Percentiles rank a stretch among this genome's conserved stretches.
These are phyloP conservation scores for Toxotes lorentzi DNA, from an alignment of 2,797 vertebrate species.

Conservation along the genomic window DNA sequence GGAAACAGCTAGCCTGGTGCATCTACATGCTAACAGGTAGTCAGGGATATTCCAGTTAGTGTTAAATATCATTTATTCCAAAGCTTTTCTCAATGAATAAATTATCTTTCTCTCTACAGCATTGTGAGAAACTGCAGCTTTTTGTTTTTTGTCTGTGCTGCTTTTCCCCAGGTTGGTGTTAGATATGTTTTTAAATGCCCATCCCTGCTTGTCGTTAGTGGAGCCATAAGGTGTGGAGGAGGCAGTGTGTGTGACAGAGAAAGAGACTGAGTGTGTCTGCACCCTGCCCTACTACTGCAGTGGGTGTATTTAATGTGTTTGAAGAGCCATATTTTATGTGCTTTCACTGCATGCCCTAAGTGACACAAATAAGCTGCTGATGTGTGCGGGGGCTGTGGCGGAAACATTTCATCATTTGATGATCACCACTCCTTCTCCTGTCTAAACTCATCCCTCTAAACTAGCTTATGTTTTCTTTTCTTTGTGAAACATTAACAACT, in stretches of 20 bases:
- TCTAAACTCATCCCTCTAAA: slow-evolving; percentile 38
- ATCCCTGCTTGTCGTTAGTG: not conserved
- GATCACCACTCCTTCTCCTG: slow-evolving; percentile 52
- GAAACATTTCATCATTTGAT: slow-evolving; percentile 70
- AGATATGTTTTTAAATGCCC: slow-evolving; percentile 23
- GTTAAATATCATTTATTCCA: slow-evolving; percentile 1
- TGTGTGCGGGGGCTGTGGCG: slow-evolving; percentile 42
- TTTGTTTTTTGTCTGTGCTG: too few relatives aligned
- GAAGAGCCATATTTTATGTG: slow-evolving; percentile 53
- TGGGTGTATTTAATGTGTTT: slow-evolving; percentile 52
- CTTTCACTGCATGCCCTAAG: slow-evolving; percentile 49
- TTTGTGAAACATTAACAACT: slow-evolving; percentile 40
- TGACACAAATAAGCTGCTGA: slow-evolving; percentile 66
- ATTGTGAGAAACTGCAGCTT: too few relatives aligned
- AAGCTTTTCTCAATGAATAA: not conserved
- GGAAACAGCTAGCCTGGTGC: not conserved
- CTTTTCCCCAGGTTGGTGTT: slow-evolving; percentile 8
- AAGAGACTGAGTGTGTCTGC: slow-evolving; percentile 26
- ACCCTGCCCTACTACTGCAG: slow-evolving; percentile 24
- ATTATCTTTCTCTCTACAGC: not conserved
- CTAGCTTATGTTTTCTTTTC: slow-evolving; percentile 14
- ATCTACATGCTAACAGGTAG: not conserved
- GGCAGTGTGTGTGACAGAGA: slow-evolving; percentile 26
- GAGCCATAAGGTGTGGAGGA: slow-evolving; percentile 31
- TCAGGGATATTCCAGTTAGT: not conserved